Percentiles rank a stretch among this genome's conserved stretches.
phyloP scores from a whole-genome alignment of 2,113 vertebrate species.

The Poecile atricapillus region DNA sequence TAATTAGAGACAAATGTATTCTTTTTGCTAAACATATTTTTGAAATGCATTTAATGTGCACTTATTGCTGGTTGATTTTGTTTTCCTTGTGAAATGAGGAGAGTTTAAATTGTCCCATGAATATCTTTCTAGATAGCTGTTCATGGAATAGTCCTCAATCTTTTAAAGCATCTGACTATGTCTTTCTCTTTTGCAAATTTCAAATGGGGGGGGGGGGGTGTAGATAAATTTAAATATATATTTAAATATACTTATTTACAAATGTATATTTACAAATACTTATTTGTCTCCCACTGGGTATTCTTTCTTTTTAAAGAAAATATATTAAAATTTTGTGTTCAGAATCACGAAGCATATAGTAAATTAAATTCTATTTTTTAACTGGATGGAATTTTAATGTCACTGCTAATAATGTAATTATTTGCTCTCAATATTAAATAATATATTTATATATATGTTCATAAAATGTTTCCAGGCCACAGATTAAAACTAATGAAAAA shows the following conservation, averaged over 20 bases:
- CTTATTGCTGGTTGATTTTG: neutral
- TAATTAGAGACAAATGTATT: neutral
- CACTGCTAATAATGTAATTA: neutral
- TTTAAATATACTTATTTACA: too few relatives aligned
- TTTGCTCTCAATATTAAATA: neutral
- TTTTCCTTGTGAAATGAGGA: neutral
- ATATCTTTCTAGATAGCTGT: neutral
- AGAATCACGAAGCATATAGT: neutral
- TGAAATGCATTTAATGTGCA: neutral
- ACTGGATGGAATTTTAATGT: neutral
- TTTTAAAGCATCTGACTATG: neutral
- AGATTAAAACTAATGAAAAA: neutral
- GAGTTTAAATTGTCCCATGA: neutral
- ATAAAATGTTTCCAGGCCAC: neutral
- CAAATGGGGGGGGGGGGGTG: rapidly evolving
- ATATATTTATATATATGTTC: neutral
- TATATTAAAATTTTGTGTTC: rapidly evolving
- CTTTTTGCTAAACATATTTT: neutral
- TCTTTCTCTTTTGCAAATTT: neutral
- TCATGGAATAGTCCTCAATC: neutral
- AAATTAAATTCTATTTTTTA: neutral
- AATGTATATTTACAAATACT: too few relatives aligned
- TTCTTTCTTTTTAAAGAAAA: neutral
- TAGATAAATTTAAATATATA: neutral
- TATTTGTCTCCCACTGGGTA: neutral